Base-by-base conservation (phyloP, 2,888 invertebrate species). In the Petrolisthes manimaculis region DNA sequence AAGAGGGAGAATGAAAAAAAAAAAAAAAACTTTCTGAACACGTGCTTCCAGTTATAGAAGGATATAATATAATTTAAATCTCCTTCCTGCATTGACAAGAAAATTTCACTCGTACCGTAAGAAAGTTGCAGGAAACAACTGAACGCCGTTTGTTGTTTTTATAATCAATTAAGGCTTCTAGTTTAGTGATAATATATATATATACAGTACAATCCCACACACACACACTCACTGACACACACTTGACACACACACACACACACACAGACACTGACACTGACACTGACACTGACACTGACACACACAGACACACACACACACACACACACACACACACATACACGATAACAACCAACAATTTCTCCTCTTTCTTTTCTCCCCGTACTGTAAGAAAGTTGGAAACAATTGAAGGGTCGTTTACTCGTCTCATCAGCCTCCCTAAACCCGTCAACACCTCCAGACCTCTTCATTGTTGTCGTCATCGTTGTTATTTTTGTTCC, bases 381-480 rank as follows among this genome's bases (percentile, higher is more conserved):
- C 2, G 4, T 61, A 4, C 6, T 2, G 9, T n/a, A n/a, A n/a
- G n/a, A n/a, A n/a, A n/a, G n/a, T n/a, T n/a, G n/a, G n/a, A n/a
- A n/a, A n/a, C n/a, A n/a, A n/a, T n/a, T n/a, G n/a, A n/a, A n/a
- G n/a, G n/a, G n/a, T n/a, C n/a, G n/a, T n/a, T n/a, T n/a, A n/a
- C n/a, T n/a, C n/a, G n/a, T n/a, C n/a, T n/a, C n/a, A n/a, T n/a
- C n/a, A n/a, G n/a, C n/a, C n/a, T n/a, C n/a, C n/a, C n/a, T n/a
- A n/a, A n/a, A n/a, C n/a, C n/a, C n/a, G n/a, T n/a, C n/a, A n/a
- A n/a, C 12, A 2, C 4, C 24, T 4, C 2, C 12, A 21, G 18
- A 3, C 1, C 12, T n/a, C 4, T 4, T 3, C 4, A 3, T 24
- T 2, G 2, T n/a, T 3, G 4, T 9, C 4, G 4, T 3, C 5